Evolutionary conservation across 2,113 vertebrate species (phyloP), one percentile per base, ranked within the genome.

Genomic region (Barnardius zonarius): DNA sequence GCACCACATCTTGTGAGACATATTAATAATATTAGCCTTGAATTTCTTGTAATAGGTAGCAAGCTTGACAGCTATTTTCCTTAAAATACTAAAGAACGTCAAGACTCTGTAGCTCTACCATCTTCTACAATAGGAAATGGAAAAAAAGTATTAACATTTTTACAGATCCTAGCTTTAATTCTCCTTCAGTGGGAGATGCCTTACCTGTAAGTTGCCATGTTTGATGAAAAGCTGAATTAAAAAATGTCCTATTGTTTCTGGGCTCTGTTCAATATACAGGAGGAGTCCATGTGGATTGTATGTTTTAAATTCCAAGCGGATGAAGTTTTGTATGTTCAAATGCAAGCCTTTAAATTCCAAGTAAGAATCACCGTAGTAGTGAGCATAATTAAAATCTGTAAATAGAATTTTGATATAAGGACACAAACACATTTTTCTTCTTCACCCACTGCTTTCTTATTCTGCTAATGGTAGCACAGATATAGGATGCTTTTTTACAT

Each of bases 271-370:
- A 79, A 98, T 93, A 70, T 98, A 98, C 9, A 99, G 91, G 12
- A 99, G 91, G 20, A 98, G 98, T 93, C 98, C 98, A n/a, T 95
- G 84, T 33, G 93, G 75, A 5, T 46, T 95, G 39, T 63, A 86
- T 13, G 98, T 99, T 78, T 97, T 98, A 93, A 99, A 98, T 94
- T 98, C 96, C 94, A 99, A 79, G 20, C 93, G 97, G 66, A 99
- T 98, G 75, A 96, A 98, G 77, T 98, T 98, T 91, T 98, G 69
- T 18, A 52, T 31, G 11, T 89, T 94, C 52, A 98, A 97, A 93
- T 92, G 78, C 75, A 98, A 96, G 63, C 97, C 97, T 73, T 97
- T 92, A 97, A 99, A 99, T 96, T 98, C 97, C 97, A 98, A 92
- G 92, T 98, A 98, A 33, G 98, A 98, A 92, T 98, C 91, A 35